Percentiles rank a stretch among this genome's conserved stretches.
Conservation (phyloP, 2,113 vertebrate genomes). For the Mesoclemmys tuberculata region DNA sequence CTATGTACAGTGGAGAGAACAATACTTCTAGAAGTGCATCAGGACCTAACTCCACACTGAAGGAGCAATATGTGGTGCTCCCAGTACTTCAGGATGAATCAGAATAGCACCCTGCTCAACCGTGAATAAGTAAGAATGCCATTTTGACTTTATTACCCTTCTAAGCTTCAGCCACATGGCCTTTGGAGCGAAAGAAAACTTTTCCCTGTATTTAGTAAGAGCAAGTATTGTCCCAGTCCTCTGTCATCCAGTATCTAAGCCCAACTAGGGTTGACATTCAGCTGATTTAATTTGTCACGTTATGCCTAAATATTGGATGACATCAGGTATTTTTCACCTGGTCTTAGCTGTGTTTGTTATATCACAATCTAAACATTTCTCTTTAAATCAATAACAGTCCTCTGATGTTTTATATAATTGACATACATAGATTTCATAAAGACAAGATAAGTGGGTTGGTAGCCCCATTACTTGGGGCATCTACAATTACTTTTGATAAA, state of each 20-base stretch:
- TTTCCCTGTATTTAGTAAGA: not conserved
- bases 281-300: not conserved
- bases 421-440: accelerated
- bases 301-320: not conserved
- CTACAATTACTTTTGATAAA: not conserved
- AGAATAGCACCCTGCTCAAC: not conserved
- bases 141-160: not conserved
- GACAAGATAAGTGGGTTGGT: not conserved
- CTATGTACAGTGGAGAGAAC: not conserved
- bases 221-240: not conserved
- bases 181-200: not conserved
- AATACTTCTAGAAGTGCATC: accelerated
- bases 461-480: not conserved
- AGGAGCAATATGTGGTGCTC: not conserved
- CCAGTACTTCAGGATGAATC: not conserved
- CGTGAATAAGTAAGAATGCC: not conserved
- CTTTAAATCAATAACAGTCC: not conserved
- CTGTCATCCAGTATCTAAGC: not conserved
- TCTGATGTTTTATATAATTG: not conserved
- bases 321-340: not conserved
- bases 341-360: not conserved
- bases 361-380: not conserved
- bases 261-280: not conserved
- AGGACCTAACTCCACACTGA: not conserved
- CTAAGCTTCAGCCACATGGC: not conserved